A percentile compares a stretch with the other conserved stretches of the same genome.
Conservation (phyloP, 2,797 vertebrate genomes). For the Cynopterus sphinx region DNA sequence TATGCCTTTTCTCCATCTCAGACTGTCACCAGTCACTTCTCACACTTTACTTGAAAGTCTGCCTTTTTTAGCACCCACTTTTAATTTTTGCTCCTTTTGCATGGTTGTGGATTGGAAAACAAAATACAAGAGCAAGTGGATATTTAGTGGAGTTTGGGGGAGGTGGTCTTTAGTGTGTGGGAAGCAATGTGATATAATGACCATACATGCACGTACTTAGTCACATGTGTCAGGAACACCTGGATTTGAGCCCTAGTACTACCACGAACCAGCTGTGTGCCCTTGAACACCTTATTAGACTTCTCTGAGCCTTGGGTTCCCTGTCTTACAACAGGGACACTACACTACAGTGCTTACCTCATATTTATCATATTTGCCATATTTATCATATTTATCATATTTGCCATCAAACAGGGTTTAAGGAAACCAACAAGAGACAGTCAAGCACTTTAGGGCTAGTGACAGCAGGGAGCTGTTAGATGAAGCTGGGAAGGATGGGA, state of each 20-base stretch:
- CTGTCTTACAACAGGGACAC: not conserved
- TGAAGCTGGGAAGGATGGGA: not conserved
- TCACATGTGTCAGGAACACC: not conserved
- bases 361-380: not conserved
- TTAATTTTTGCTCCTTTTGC: not conserved
- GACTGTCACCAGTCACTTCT: not conserved
- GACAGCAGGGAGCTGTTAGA: not conserved
- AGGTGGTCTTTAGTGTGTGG: not conserved
- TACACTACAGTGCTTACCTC: not conserved
- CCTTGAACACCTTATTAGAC: not conserved
- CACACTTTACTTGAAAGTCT: not conserved
- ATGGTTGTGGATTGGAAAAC: not conserved
- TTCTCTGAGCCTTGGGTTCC: not conserved
- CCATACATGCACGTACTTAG: not conserved
- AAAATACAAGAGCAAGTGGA: not conserved
- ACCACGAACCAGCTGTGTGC: not conserved
- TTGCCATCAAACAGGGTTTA: not conserved
- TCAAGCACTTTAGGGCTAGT: not conserved
- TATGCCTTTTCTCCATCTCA: not conserved
- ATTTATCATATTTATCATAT: not conserved
- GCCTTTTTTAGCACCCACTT: not conserved
- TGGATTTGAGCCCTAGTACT: not conserved
- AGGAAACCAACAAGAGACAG: not conserved
- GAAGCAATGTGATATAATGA: not conserved
- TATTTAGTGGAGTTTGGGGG: not conserved